Base-by-base conservation (phyloP, 2,797 vertebrate genomes). In the Rhadinocentrus ornatus region DNA sequence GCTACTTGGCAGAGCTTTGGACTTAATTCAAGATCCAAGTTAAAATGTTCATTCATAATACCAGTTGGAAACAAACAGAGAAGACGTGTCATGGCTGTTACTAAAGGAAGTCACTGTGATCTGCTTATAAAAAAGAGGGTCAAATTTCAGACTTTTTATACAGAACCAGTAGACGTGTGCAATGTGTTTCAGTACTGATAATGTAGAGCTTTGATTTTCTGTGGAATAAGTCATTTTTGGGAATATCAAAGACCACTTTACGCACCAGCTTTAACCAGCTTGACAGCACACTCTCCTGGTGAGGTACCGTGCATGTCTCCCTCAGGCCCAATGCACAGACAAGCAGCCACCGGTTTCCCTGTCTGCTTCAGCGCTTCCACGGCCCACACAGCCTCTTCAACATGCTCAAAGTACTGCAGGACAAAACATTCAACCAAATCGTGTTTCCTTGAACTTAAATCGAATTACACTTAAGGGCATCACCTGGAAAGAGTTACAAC, bases 321-420 rank as follows among this genome's bases (percentile, higher is more conserved):
- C 31, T 96, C 91, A 4, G 96, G 97, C 75, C 97, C 97, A 18
- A 99, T 99, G 82, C 98, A 99, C 93, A 99, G 64, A 0, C 86
- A 93, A 13, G 94, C 96, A 27, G 97, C 97, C 61, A 99, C 95
- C 1, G 97, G 96, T 59, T 98, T 97, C 26, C 96, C 96, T 1
- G 96, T 96, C 50, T 89, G 87, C 81, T 97, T 98, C 88, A 99
- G 91, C 66, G 92, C 91, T 86, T 99, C 94, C 15, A 98, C 97
- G 26, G 97, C 97, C 98, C 97, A 99, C 75, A 95, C 94, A 0
- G 98, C 97, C 88, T 99, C 98, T 88, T 99, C 97, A 75, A 98
- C 96, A 6, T 99, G 97, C 88, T 99, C 97, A 88, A 97, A 99
- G 90, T 99, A 99, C 98, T 99, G 91, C 80, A 90, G 86, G 56